Evolutionary conservation across 1,140 invertebrate species (phyloP).

Genomic region (Lasaia peninsularis): DNA sequence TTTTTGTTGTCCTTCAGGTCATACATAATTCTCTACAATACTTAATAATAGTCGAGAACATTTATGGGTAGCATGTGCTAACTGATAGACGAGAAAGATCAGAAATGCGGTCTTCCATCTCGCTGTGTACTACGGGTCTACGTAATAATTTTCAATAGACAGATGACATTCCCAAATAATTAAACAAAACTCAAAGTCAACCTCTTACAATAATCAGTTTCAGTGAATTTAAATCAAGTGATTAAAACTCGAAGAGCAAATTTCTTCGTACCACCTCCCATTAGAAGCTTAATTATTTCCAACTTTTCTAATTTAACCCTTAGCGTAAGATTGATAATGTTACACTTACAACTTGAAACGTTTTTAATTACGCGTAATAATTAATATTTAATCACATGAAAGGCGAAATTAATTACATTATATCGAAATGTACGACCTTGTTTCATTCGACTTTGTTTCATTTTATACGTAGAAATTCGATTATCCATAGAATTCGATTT

Average conservation of each 20-base stretch:
- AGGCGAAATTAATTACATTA: slow-evolving; percentile 1
- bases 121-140: too few relatives aligned
- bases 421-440: neutral
- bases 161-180: neutral
- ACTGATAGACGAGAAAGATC: too few relatives aligned
- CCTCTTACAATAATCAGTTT: slow-evolving; percentile 5
- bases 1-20: too few relatives aligned
- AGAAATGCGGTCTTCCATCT: too few relatives aligned
- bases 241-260: slow-evolving; percentile 7
- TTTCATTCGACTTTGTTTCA: too few relatives aligned
- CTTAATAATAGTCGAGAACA: too few relatives aligned
- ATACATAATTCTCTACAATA: too few relatives aligned
- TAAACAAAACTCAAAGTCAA: neutral
- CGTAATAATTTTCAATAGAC: too few relatives aligned
- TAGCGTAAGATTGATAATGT: neutral
- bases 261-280: slow-evolving; percentile 2
- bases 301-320: slow-evolving; percentile 8
- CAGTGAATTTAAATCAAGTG: neutral
- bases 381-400: slow-evolving; percentile 2
- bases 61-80: too few relatives aligned
- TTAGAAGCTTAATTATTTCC: slow-evolving; percentile 7
- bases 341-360: neutral
- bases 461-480: too few relatives aligned
- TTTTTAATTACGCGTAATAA: slow-evolving; percentile 1
- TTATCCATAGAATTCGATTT: too few relatives aligned